A percentile compares a stretch with the other conserved stretches of the same genome.
Conservation (phyloP, 2,113 vertebrate genomes). For the Embiotoca jacksoni region DNA sequence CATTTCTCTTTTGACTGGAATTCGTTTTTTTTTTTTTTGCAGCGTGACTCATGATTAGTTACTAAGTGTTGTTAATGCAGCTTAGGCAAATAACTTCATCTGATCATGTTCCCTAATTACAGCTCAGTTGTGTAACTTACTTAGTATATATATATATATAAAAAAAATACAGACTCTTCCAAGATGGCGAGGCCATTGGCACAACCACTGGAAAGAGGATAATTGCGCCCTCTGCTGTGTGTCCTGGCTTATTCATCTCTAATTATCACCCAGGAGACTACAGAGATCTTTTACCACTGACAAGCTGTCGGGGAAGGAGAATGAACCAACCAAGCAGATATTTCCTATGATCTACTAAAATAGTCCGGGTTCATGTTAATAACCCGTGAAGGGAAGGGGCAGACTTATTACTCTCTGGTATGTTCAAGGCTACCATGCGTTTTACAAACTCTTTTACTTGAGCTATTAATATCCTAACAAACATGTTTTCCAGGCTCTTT, state of each 20-base stretch:
- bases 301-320: conserved; percentile 61
- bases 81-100: not conserved
- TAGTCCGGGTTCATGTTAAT: conserved; percentile 24
- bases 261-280: conserved; percentile 75
- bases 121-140: conserved; percentile 25
- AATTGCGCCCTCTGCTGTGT: conserved; percentile 70
- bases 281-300: conserved; percentile 41
- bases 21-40: not conserved
- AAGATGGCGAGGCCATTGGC: conserved; percentile 32
- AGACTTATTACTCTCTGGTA: not conserved
- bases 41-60: not conserved
- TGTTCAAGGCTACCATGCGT: conserved; percentile 5
- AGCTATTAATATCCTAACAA: conserved; percentile 1
- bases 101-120: conserved; percentile 3
- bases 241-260: conserved; percentile 50
- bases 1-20: not conserved
- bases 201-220: conserved; percentile 44
- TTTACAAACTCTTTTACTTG: conserved; percentile 25
- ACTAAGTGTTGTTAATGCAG: not conserved
- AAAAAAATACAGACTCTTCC: not conserved
- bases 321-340: conserved; percentile 48
- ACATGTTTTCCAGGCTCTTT: not conserved
- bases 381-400: not conserved
- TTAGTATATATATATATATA: conserved; percentile 11
- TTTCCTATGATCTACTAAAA: conserved; percentile 49